Conservation (phyloP, 2,888 invertebrate genomes). For the Malthinus seriepunctatus region DNA sequence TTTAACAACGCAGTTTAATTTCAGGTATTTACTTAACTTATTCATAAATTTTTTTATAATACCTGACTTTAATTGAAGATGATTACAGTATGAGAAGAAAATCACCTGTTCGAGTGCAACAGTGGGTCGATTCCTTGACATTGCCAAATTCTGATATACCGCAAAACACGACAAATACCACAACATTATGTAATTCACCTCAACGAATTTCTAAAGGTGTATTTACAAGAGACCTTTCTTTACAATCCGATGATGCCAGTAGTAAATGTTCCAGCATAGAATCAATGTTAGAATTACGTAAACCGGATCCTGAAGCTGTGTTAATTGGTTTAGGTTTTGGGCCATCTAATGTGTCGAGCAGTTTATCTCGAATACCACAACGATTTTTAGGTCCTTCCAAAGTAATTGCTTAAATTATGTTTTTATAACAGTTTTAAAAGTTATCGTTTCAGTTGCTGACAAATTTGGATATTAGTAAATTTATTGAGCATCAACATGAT, state of each 20-base stretch:
- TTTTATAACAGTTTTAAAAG: background rate
- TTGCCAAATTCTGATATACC: slow-evolving; percentile 40
- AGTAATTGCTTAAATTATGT: slow-evolving; percentile 52
- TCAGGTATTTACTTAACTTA: no score
- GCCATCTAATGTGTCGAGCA: slow-evolving; percentile 68
- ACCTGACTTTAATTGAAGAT: no score
- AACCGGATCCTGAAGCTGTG: slow-evolving; percentile 88
- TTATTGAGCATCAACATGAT: slow-evolving; percentile 50
- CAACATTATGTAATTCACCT: slow-evolving; percentile 27
- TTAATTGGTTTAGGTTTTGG: slow-evolving; percentile 82
- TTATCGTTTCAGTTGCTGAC: slow-evolving; percentile 42
- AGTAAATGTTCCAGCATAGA: slow-evolving; percentile 79
- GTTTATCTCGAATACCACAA: slow-evolving; percentile 78
- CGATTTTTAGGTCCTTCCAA: slow-evolving; percentile 82
- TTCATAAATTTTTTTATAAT: no score
- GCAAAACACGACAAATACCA: slow-evolving; percentile 29
- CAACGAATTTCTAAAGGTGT: slow-evolving; percentile 33
- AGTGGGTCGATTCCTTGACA: slow-evolving; percentile 76
- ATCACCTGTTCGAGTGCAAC: slow-evolving; percentile 69
- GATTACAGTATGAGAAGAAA: slow-evolving; percentile 49
- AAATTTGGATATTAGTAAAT: slow-evolving; percentile 50
- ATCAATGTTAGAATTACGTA: slow-evolving; percentile 79
- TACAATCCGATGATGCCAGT: slow-evolving; percentile 56
- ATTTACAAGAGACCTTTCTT: slow-evolving; percentile 48
- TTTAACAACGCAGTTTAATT: no score